Percentiles rank a stretch among this genome's conserved stretches.
These are phyloP conservation scores for Melierax canorus DNA, from an alignment of 2,113 vertebrate genomes.

Conservation along the genomic window DNA sequence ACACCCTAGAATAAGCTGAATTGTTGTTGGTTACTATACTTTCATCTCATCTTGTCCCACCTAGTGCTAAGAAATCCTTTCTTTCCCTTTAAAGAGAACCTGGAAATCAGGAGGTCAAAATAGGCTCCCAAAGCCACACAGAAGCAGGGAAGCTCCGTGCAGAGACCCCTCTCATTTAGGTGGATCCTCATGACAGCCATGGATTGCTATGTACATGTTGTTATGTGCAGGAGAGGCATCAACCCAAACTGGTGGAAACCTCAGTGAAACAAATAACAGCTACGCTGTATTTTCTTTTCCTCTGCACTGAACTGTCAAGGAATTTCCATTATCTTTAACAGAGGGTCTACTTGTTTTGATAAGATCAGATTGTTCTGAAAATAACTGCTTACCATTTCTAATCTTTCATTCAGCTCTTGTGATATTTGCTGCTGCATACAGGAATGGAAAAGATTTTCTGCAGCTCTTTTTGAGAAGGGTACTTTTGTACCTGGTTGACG, in stretches of 20 bases:
- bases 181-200: not conserved
- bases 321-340: not conserved
- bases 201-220: not conserved
- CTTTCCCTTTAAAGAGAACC: not conserved
- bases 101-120: not conserved
- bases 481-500: not conserved
- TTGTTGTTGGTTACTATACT: not conserved
- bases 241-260: not conserved
- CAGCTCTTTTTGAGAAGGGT: not conserved
- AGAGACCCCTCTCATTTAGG: too few species aligned
- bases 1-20: not conserved
- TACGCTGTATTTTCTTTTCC: not conserved
- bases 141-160: not conserved
- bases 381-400: not conserved
- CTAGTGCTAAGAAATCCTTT: not conserved
- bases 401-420: not conserved
- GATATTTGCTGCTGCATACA: not conserved
- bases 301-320: not conserved
- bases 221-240: not conserved
- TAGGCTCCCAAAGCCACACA: not conserved
- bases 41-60: not conserved
- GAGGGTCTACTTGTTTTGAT: not conserved
- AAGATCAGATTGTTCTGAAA: not conserved
- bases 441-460: not conserved
- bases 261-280: not conserved